Conservation (phyloP, 2,888 invertebrate species). For the Venustoraphidia nigricollis region DNA sequence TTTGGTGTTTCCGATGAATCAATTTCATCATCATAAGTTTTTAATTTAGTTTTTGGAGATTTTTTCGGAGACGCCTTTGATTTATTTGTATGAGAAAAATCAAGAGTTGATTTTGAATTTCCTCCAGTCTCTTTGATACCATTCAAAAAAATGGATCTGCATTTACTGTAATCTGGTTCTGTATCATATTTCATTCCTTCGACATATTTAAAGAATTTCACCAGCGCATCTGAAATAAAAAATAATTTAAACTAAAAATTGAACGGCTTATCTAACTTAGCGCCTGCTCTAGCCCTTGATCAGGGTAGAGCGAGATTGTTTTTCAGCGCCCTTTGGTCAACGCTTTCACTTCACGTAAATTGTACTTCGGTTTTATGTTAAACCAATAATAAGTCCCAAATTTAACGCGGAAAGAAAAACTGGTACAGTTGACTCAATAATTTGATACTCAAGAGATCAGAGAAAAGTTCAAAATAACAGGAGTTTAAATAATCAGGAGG, state of each 20-base stretch:
- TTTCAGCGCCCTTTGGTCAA: too few relatives aligned
- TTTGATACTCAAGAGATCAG: too few relatives aligned
- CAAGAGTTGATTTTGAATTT: slow-evolving; percentile 10
- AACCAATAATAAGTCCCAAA: too few relatives aligned
- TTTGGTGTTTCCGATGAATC: slow-evolving; percentile 22
- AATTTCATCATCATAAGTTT: slow-evolving; percentile 16
- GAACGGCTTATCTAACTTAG: slow-evolving; percentile 9
- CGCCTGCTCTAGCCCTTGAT: too few relatives aligned
- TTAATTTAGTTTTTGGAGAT: slow-evolving; percentile 16
- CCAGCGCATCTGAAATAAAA: slow-evolving; percentile 37
- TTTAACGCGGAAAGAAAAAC: too few relatives aligned
- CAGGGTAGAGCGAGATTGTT: too few relatives aligned
- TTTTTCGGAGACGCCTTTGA: slow-evolving; percentile 16
- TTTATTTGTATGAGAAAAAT: slow-evolving; percentile 19
- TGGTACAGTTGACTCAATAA: too few relatives aligned
- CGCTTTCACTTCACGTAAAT: too few relatives aligned
- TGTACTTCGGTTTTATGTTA: too few relatives aligned
- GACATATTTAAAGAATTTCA: slow-evolving; percentile 51
- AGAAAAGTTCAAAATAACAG: too few relatives aligned
- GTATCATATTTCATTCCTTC: slow-evolving; percentile 51
- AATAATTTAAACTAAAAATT: not conserved
- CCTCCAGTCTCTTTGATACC: slow-evolving; percentile 49
- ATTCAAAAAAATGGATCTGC: slow-evolving; percentile 44
- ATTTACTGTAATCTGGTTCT: slow-evolving; percentile 57
- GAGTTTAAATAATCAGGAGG: too few relatives aligned